A percentile compares a stretch with the other conserved stretches of the same genome.
Evolutionary conservation across 2,888 invertebrate species (phyloP).

Genomic region (Philonicus albiceps): DNA sequence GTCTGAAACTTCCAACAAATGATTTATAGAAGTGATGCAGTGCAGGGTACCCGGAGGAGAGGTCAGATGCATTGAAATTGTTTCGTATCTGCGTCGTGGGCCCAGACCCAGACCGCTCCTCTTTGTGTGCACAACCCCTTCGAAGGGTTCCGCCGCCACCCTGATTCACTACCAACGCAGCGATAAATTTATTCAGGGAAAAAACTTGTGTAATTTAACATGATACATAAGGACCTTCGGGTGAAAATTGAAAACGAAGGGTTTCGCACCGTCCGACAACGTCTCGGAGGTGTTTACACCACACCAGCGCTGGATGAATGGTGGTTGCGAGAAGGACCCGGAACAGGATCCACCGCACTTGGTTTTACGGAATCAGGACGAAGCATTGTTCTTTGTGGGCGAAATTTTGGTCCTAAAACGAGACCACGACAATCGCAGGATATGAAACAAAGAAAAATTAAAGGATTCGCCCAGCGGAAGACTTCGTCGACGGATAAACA

Average conservation of each 20-base stretch:
- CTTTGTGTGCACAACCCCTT: not conserved
- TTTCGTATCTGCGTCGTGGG: constrained; percentile 13
- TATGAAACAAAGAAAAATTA: not conserved
- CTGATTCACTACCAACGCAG: constrained; percentile 32
- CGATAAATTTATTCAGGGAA: constrained; percentile 22
- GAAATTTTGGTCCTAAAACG: not conserved
- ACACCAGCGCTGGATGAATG: not conserved
- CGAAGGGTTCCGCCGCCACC: not conserved
- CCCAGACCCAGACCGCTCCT: not conserved
- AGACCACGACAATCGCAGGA: not conserved
- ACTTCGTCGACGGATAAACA: not conserved
- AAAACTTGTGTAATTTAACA: constrained; percentile 29
- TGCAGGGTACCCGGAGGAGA: constrained; percentile 37
- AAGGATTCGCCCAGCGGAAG: not conserved
- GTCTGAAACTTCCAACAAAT: constrained; percentile 41
- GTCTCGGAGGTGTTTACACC: constrained; percentile 10
- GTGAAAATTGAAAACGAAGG: constrained; percentile 32
- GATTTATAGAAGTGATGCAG: constrained; percentile 41
- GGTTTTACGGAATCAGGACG: not conserved
- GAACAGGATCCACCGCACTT: not conserved
- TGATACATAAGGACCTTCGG: constrained; percentile 24
- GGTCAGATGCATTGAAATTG: constrained; percentile 40
- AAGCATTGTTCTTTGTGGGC: not conserved
- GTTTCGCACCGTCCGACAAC: not conserved
- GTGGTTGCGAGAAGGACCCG: not conserved